Evolutionary conservation across 2,888 invertebrate species (phyloP).

Genomic region (Agrotis clavis): DNA sequence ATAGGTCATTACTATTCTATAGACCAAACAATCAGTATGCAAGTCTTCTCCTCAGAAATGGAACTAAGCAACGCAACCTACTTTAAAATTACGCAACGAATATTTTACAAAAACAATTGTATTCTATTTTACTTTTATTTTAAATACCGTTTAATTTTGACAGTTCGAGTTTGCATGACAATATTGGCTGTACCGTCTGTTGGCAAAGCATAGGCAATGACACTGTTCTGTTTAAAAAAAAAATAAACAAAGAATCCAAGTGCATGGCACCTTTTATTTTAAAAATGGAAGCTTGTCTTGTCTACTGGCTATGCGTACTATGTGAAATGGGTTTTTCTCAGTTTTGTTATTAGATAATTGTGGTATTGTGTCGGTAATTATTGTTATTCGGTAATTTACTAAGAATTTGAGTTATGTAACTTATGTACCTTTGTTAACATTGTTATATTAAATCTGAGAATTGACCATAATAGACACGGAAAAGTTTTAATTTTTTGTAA

Average conservation of each 20-base stretch:
- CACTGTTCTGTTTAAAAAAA: slow-evolving; percentile 21
- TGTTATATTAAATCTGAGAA: not conserved
- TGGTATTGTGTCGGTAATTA: slow-evolving; percentile 42
- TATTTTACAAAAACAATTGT: slow-evolving; percentile 54
- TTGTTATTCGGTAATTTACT: slow-evolving; percentile 6
- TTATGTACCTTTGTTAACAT: slow-evolving; percentile 4
- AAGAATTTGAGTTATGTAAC: not conserved
- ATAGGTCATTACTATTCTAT: slow-evolving; percentile 49
- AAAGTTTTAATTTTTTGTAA: not conserved
- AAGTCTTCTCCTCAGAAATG: slow-evolving; percentile 25
- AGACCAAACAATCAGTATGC: slow-evolving; percentile 50
- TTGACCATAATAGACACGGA: not conserved
- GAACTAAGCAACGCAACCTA: slow-evolving; percentile 48
- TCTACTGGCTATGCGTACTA: slow-evolving; percentile 20
- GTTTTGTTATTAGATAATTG: slow-evolving; percentile 33
- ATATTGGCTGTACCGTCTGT: slow-evolving; percentile 11
- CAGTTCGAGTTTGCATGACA: slow-evolving; percentile 29
- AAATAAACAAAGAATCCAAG: slow-evolving; percentile 28
- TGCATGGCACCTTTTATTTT: slow-evolving; percentile 10
- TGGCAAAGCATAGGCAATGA: slow-evolving; percentile 17
- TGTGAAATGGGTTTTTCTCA: slow-evolving; percentile 50
- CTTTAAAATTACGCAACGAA: slow-evolving; percentile 50
- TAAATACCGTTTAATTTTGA: slow-evolving; percentile 40
- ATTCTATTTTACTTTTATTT: slow-evolving; percentile 31
- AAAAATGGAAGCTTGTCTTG: slow-evolving; percentile 17